Base-by-base conservation (phyloP, 1,140 invertebrate species). In the Drosophila melanica region DNA sequence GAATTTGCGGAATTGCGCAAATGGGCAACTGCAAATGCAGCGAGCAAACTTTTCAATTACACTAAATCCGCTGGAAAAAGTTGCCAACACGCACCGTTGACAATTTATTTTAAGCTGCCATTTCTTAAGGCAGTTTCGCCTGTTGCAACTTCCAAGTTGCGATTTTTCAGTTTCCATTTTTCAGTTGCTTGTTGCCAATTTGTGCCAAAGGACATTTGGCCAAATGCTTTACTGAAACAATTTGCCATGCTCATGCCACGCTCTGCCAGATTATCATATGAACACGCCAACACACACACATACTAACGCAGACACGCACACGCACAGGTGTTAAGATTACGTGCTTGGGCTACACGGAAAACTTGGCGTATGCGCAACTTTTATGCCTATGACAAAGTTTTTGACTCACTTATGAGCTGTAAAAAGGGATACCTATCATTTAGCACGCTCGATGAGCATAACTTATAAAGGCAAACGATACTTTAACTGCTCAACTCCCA, bases 1-100 rank as follows among this genome's bases (percentile, higher is more conserved):
- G 45, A 69, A 69, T 69, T 69, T 59, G n/a, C 5, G 30, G 55
- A 64, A 64, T 47, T 9, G 37, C 14, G 33, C 41, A 53, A 75
- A 71, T 39, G 57, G 75, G 35, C 45, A 60, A 42, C 65, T 47
- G 11, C 37, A 71, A 78, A 67, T 71, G 67, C 75, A 79, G 67
- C 58, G 50, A 75, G 62, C 51, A 78, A 84, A 87, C 80, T 89
- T 89, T 89, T 77, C 84, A 89, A 89, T 89, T 89, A 89, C 68
- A 84, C 89, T 90, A 89, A 89, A 89, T 90, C 84, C 80, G 62
- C 57, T 68, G n/a, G 47, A 50, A 67, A 64, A 77, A 80, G 76
- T 78, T 84, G 65, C 23, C 73, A 72, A 63, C 84, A 89, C 84
- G 80, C 80, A 80, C 70, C 77, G 79, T 84, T 77, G 77, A 89